These are phyloP conservation scores for Psammodynastes pulverulentus DNA, from an alignment of 2,113 vertebrate species.

Conservation along the genomic window DNA sequence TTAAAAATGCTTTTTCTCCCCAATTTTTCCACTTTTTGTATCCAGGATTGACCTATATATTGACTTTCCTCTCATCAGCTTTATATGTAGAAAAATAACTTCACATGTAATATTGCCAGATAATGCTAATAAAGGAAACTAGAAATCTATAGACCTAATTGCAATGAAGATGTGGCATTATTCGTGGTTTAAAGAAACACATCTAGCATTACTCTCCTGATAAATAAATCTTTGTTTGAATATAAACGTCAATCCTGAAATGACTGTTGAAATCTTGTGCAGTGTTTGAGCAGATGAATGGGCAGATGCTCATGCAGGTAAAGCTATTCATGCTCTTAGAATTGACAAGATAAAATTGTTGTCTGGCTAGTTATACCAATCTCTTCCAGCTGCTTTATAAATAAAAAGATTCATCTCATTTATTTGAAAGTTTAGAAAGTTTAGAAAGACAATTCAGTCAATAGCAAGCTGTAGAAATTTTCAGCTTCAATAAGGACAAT, in stretches of 20 bases:
- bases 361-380: neutral
- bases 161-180: neutral
- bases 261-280: conserved; percentile 11
- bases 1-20: neutral
- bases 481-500: too few relatives aligned
- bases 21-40: neutral
- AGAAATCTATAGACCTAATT: conserved; percentile 31
- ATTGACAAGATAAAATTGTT: neutral
- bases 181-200: conserved; percentile 26
- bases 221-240: conserved; percentile 14
- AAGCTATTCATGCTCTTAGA: neutral
- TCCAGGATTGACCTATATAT: neutral
- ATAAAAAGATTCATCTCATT: neutral
- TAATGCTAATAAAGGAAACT: conserved; percentile 16
- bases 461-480: neutral
- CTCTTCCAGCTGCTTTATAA: neutral
- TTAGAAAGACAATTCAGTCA: neutral
- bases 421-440: neutral
- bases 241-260: conserved; percentile 17
- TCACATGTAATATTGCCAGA: neutral
- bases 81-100: neutral
- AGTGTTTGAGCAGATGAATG: neutral
- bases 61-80: neutral
- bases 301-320: neutral
- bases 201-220: neutral